These are phyloP conservation scores for Aplochiton taeniatus DNA, from an alignment of 2,797 vertebrate genomes.

Conservation along the genomic window DNA sequence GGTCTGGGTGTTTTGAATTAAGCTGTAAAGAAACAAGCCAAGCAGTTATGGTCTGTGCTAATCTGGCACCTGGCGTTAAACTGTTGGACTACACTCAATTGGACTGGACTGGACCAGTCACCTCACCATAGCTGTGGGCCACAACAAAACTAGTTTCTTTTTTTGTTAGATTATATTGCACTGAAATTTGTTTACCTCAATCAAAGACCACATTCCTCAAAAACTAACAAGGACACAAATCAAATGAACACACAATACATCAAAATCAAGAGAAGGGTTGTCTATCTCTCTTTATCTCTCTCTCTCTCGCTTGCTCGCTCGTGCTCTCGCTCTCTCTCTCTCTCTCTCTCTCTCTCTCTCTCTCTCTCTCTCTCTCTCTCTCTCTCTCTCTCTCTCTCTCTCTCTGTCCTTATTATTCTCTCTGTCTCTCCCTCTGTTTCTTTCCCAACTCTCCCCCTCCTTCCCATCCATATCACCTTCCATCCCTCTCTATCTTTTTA, in stretches of 20 bases:
- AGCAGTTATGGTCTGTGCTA: too few species aligned
- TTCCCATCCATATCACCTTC: not conserved
- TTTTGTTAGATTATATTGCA: too few species aligned
- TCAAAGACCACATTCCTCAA: slow-evolving; percentile 45
- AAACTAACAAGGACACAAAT: slow-evolving; percentile 25
- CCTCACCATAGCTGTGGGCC: too few species aligned
- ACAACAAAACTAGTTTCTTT: too few species aligned
- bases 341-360: slow-evolving; percentile 11
- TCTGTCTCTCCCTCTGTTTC: not conserved
- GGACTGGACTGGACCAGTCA: too few species aligned
- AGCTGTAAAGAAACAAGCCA: too few species aligned
- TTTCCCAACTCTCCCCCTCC: not conserved
- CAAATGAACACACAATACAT: slow-evolving; percentile 28
- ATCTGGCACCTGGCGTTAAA: too few species aligned
- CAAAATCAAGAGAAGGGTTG: not conserved
- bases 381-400: not conserved
- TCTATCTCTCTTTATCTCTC: not conserved
- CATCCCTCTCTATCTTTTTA: not conserved
- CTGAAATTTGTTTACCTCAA: too few species aligned
- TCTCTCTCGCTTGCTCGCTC: not conserved
- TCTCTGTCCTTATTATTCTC: not conserved
- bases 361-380: not conserved
- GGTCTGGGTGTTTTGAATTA: too few species aligned
- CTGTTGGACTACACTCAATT: too few species aligned
- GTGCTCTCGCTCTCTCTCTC: slow-evolving; percentile 3